Base-by-base conservation (phyloP, 2,888 invertebrate species). In the Syrista parreyssii region DNA sequence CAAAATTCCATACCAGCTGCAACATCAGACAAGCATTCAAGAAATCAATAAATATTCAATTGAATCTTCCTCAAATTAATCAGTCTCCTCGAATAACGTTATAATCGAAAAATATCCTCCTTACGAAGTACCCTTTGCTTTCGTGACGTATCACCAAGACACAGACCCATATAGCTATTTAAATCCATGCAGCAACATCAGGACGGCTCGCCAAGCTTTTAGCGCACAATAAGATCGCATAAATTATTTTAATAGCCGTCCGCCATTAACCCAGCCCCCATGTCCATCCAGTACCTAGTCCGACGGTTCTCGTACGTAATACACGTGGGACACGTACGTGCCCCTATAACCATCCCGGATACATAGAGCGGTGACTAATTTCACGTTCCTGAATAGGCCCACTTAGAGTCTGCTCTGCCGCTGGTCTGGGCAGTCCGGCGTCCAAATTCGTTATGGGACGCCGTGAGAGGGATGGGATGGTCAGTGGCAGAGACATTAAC, bases 191-290 rank as follows among this genome's bases (percentile, higher is more conserved):
- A 40, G 40, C 40, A 40, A 23, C 23, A 23, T 40, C 40, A 40
- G 40, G 6, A 40, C 15, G 23, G 23, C 40, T 40, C 40, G 40
- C 40, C 40, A 40, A 78, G 81, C 81, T 82, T 81, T 83, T 81
- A 83, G 81, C 83, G 82, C 79, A 83, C 83, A 82, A 82, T 83
- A 81, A 82, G 81, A 82, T 82, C 81, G 81, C 80, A 83, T 82
- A 82, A 82, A 82, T 82, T 82, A 82, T 83, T 83, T 83, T 82
- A 82, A 83, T 83, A 82, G 83, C 77, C 79, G 79, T 75, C 79
- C 78, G 79, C 83, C 79, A 82, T 83, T 82, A 83, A 79, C 81
- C 77, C 79, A 34, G 40, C 68, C 75, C 55, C 79, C 71, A 75
- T 69, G 71, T 69, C 71, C 71, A 69, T 31, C 71, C 71, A 9